Base-by-base conservation (phyloP, 1,140 invertebrate species). In the Hylaeus anthracinus region DNA sequence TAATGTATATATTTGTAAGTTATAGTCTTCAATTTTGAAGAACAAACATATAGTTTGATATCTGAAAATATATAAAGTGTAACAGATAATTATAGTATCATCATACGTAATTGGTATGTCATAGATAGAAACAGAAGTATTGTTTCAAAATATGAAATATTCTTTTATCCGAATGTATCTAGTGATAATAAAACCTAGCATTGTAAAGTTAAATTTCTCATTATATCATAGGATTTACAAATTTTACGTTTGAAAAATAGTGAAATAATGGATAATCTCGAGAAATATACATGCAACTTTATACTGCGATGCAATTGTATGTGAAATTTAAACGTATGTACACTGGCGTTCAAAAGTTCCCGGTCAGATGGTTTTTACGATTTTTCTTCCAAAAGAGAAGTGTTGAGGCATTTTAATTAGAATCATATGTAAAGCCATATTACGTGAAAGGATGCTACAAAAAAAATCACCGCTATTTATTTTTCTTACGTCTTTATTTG, bases 21-120 rank as follows among this genome's bases (percentile, higher is more conserved):
- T 51, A 51, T 65, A 65, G 26, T 73, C 71, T 79, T 73, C 71
- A 65, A 65, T 51, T 55, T 45, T 65, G 60, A 65, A n/a, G 43
- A 56, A 6, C 39, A 48, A 77, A 41, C 58, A 8, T 3, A 43
- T 41, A 53, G 15, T 9, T 48, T 61, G 5, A 51, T 51, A 61
- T 5, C 26, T 39, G 8, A 58, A 26, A 37, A n/a, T 55, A 14
- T 56, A 56, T 63, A 51, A 53, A 78, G n/a, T 64, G 51, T 51
- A 26, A 10, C 4, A 56, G 26, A 43, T 53, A 12, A 15, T 26
- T 26, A 9, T 15, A 72, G 12, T 14, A 1, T 45, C 63, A 12
- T 41, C 70, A 12, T 72, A 55, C 1, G 45, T 64, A 56, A 15
- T 15, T 37, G 45, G 26, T 12, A 6, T 64, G 14, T 53, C 43